Base-by-base conservation (phyloP, 2,888 invertebrate species). In the Acanthoscelides obtectus region DNA sequence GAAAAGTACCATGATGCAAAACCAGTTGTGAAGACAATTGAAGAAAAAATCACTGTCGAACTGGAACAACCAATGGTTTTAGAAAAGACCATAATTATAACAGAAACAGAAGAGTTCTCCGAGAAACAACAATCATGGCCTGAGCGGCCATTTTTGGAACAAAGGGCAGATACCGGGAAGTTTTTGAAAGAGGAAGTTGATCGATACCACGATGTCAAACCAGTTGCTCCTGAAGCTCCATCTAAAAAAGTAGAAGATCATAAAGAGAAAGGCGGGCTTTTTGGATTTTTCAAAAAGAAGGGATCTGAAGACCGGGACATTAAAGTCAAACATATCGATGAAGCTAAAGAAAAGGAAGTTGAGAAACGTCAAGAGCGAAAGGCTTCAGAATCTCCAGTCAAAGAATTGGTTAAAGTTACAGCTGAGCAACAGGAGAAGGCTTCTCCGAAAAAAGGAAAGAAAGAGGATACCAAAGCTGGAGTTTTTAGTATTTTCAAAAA, bases 1-100 rank as follows among this genome's bases (percentile, higher is more conserved):
- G 69, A 74, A 12, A 72, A 74, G 68, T 80, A 79, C 67, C 73
- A 79, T 65, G 79, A 80, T 69, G 77, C 76, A 45, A 74, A 72
- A 63, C 79, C 78, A 20, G 20, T 73, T 0, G 69, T 72, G 12
- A 45, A 3, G 17, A 45, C 17, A 45, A 73, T 67, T 21, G 66
- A 71, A 27, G 66, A 70, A 70, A 68, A 67, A 69, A 72, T 71
- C 66, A 69, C 68, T 21, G 27, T 69, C 5, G 70, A 66, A 64
- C 45, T 64, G 63, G 66, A 20, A 1, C 45, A 45, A 12, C 45
- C 45, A 12, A 45, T 45, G 69, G 64, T 22, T 70, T 73, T 69
- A 67, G 67, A 64, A 67, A 70, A 67, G 21, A 64, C 69, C 64
- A 72, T 22, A 68, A 71, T 22, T 64, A 68, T 66, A 19, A 64